Evolutionary conservation across 2,797 vertebrate species (phyloP).

Genomic region (Pseudochirops cupreus): DNA sequence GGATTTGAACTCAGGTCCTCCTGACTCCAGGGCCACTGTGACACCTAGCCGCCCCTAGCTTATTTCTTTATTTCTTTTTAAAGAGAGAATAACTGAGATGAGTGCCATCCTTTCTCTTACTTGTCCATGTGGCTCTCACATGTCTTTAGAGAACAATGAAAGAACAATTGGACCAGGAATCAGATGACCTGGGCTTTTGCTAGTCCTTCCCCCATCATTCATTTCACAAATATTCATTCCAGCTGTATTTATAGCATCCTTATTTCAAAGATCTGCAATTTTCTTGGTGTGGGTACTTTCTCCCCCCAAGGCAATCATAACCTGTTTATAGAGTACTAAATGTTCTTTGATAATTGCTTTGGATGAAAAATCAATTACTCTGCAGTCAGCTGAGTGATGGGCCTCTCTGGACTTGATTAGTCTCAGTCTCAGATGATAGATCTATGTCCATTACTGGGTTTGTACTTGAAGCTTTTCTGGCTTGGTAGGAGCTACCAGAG

Average conservation of each 20-base stretch:
- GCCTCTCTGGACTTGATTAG: background rate
- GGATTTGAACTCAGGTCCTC: no score
- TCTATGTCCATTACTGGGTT: background rate
- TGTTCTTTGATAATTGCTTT: background rate
- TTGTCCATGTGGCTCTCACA: background rate
- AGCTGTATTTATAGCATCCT: background rate
- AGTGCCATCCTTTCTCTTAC: background rate
- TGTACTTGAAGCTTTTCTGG: background rate
- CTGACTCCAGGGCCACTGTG: no score
- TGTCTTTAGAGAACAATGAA: background rate
- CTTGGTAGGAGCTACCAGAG: background rate
- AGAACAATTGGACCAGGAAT: background rate
- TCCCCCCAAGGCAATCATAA: background rate
- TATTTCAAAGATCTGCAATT: background rate
- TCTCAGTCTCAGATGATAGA: background rate
- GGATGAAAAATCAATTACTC: background rate
- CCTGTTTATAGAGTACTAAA: background rate
- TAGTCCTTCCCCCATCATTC: background rate
- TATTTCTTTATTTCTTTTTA: no score
- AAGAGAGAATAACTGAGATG: background rate
- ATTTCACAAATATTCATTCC: background rate
- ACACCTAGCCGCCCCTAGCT: no score
- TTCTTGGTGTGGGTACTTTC: background rate
- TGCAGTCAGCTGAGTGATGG: background rate
- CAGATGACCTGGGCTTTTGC: background rate